Evolutionary conservation across 2,888 invertebrate genomes (phyloP).

Genomic region (Leptinotarsa haldemani): DNA sequence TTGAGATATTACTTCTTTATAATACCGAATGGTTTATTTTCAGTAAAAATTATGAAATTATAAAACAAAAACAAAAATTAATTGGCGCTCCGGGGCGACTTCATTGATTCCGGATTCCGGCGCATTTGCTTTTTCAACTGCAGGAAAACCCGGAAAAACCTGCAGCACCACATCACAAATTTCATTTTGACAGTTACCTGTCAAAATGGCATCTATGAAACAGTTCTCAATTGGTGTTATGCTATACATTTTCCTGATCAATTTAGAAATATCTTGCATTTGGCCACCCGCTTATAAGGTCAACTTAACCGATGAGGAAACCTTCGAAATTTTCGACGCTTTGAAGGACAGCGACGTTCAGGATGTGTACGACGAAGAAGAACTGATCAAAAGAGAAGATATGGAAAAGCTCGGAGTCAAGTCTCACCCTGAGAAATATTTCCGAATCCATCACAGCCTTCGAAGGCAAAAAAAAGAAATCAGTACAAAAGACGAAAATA

Average conservation of each 20-base stretch:
- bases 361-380: constrained; percentile 63
- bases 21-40: too few species aligned
- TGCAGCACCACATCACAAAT: too few species aligned
- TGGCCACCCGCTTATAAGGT: constrained; percentile 64
- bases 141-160: too few species aligned
- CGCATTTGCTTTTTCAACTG: too few species aligned
- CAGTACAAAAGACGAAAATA: constrained; percentile 16
- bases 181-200: not conserved
- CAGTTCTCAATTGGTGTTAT: constrained; percentile 11
- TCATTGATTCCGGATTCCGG: too few species aligned
- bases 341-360: constrained; percentile 61
- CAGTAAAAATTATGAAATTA: too few species aligned
- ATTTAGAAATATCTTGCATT: constrained; percentile 41
- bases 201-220: constrained; percentile 26
- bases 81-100: too few species aligned
- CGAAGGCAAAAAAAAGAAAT: constrained; percentile 25
- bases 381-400: constrained; percentile 54
- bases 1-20: not conserved
- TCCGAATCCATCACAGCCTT: constrained; percentile 42
- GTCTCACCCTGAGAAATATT: constrained; percentile 44
- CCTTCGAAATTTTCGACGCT: constrained; percentile 61
- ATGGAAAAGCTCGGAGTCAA: constrained; percentile 36
- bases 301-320: constrained; percentile 60
- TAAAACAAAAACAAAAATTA: too few species aligned
- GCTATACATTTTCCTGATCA: constrained; percentile 9